Conservation (phyloP, 2,113 vertebrate species). For the Eublepharis macularius region DNA sequence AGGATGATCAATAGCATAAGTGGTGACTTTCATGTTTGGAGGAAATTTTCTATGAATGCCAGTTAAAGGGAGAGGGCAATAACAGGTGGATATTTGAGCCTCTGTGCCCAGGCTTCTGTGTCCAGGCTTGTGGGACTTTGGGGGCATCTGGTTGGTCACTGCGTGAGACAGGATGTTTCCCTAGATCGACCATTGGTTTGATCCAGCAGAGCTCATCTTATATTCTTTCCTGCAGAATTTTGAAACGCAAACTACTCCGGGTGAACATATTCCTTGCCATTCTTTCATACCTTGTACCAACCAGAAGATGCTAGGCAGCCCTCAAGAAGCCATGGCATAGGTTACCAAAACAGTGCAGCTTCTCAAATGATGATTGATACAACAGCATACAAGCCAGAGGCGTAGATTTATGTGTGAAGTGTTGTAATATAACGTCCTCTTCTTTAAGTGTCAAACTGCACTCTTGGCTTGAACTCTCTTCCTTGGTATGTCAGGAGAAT, state of each 20-base stretch:
- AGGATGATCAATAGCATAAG: too few relatives aligned
- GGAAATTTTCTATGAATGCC: too few relatives aligned
- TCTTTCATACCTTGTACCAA: background rate
- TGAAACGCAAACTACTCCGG: background rate
- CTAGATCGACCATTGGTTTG: too few relatives aligned
- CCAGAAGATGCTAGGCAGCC: background rate
- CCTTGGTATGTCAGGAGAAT: constrained; percentile 63
- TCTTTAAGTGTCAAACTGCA: constrained; percentile 54
- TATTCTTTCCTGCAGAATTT: too few relatives aligned
- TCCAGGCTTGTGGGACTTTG: too few relatives aligned
- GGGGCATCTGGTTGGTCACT: too few relatives aligned
- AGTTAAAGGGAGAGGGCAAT: too few relatives aligned
- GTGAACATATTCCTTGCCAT: background rate
- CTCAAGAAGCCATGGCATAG: background rate
- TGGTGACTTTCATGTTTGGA: too few relatives aligned
- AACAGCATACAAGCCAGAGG: constrained; percentile 56
- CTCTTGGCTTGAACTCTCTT: constrained; percentile 49
- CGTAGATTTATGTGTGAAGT: constrained; percentile 47
- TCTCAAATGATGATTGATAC: constrained; percentile 49
- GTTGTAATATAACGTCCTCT: constrained; percentile 47
- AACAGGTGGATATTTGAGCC: too few relatives aligned
- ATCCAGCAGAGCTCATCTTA: too few relatives aligned
- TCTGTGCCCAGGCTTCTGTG: too few relatives aligned
- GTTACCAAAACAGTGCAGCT: constrained; percentile 46
- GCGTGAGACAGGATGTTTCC: too few relatives aligned